phyloP scores from a whole-genome alignment of 2,113 vertebrate genomes.

The Anser cygnoides region DNA sequence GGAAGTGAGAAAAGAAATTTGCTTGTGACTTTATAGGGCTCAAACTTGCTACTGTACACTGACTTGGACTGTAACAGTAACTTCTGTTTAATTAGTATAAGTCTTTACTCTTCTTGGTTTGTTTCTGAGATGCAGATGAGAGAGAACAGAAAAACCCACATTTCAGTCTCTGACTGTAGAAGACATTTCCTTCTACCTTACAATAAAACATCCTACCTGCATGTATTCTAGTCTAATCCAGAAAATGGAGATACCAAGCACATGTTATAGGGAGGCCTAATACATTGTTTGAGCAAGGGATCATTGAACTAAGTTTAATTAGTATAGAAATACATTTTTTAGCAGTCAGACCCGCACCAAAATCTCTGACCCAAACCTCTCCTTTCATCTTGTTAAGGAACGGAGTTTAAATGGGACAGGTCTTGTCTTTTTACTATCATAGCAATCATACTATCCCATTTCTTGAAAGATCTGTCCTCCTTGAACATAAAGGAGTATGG shows the following conservation, averaged over 20 bases:
- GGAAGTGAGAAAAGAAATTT: conserved; percentile 29
- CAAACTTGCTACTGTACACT: neutral
- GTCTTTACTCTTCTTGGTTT: neutral
- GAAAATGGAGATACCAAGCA: conserved; percentile 46
- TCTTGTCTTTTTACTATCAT: conserved; percentile 46
- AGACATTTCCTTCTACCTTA: conserved; percentile 7
- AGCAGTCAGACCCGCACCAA: conserved; percentile 12
- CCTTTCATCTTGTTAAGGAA: conserved; percentile 8
- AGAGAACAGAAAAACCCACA: neutral
- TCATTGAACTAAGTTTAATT: neutral
- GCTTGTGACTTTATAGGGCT: conserved; percentile 16
- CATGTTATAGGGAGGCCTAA: conserved; percentile 6
- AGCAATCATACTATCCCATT: conserved; percentile 61
- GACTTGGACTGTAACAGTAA: conserved; percentile 19
- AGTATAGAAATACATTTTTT: neutral
- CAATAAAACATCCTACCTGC: neutral
- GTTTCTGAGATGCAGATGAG: conserved; percentile 10
- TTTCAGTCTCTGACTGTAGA: neutral
- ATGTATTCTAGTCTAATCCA: conserved; percentile 18
- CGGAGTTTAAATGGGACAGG: conserved; percentile 4
- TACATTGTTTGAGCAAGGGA: conserved; percentile 10
- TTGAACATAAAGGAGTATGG: conserved; percentile 65
- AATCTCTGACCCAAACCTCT: conserved; percentile 39
- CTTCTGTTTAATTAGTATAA: neutral
- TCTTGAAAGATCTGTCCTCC: conserved; percentile 67